Base-by-base conservation (phyloP, 2,797 vertebrate genomes). In the Eulemur albifrons region DNA sequence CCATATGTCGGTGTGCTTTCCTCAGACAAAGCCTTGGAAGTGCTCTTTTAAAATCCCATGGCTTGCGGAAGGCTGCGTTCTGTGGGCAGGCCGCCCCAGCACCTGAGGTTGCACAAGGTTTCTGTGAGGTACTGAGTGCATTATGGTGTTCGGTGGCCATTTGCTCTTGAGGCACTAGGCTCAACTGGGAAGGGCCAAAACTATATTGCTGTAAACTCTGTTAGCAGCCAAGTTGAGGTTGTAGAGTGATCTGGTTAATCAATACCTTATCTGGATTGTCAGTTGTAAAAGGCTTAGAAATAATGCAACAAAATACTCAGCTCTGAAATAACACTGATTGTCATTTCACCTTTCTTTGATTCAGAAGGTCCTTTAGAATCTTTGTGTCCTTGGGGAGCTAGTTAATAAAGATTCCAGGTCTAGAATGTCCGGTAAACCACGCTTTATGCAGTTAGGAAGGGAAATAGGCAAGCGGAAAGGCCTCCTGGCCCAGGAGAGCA, bases 21-120 rank as follows among this genome's bases (percentile, higher is more conserved):
- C 91, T 97, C 97, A 97, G 97, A 97, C 96, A 97, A 95, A 88
- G 97, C 96, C 96, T 98, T 97, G 94, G 97, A 96, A 97, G 95
- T 96, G 83, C 82, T 97, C 96, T 93, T 83, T 69, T 5, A 35
- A 80, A 48, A 38, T 89, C 40, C 35, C 30, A 1, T 5, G 11
- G 59, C 12, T 18, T 21, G 25, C 17, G 14, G 13, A 2, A 1
- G 2, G 50, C 65, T 75, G 3, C 27, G 17, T 38, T 81, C 15
- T 65, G 40, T 11, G 38, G 40, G 25, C 17, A 69, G 38, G 35
- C n/a, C 70, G 43, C 27, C 54, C 12, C 0, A 0, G 27, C n/a
- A 59, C 48, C 48, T 59, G 30, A 18, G 40, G 32, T 27, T 21
- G 14, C 1, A 21, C 50, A 11, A 27, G 20, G 45, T 3, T 21